Evolutionary conservation across 1,140 invertebrate genomes (phyloP).

Genomic region (Homarus americanus): DNA sequence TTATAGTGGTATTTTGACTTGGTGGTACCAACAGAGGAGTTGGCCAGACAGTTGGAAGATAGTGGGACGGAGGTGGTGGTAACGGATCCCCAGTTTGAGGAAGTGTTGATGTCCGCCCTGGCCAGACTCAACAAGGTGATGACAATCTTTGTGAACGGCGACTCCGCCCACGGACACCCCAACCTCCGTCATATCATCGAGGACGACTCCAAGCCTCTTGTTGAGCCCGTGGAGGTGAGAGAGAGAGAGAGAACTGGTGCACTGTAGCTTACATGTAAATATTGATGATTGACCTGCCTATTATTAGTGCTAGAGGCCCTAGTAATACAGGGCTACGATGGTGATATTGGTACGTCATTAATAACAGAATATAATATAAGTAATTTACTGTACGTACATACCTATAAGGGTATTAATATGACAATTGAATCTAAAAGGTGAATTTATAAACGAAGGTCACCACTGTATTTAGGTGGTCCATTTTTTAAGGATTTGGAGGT

Average conservation of each 20-base stretch:
- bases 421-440: too few species aligned
- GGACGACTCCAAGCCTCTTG: conserved; percentile 11
- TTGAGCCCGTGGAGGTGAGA: conserved; percentile 37
- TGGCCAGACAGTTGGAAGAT: conserved; percentile 14
- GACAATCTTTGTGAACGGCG: conserved; percentile 30
- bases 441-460: too few species aligned
- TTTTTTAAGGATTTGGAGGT: too few species aligned
- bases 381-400: too few species aligned
- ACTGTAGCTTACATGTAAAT: not conserved
- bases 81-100: conserved; percentile 33
- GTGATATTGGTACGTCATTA: too few species aligned
- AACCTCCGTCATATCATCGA: conserved; percentile 16
- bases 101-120: not conserved
- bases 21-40: conserved; percentile 15
- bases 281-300: too few species aligned
- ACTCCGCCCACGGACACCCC: conserved; percentile 9
- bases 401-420: too few species aligned
- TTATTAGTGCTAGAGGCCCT: too few species aligned
- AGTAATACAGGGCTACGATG: too few species aligned
- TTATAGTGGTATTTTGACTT: too few species aligned
- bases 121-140: not conserved
- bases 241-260: not conserved
- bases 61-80: conserved; percentile 6
- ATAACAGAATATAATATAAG: too few species aligned
- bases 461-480: too few species aligned